A percentile compares a stretch with the other conserved stretches of the same genome.
Conservation (phyloP, 2,113 vertebrate species). For the Phaetusa simplex region DNA sequence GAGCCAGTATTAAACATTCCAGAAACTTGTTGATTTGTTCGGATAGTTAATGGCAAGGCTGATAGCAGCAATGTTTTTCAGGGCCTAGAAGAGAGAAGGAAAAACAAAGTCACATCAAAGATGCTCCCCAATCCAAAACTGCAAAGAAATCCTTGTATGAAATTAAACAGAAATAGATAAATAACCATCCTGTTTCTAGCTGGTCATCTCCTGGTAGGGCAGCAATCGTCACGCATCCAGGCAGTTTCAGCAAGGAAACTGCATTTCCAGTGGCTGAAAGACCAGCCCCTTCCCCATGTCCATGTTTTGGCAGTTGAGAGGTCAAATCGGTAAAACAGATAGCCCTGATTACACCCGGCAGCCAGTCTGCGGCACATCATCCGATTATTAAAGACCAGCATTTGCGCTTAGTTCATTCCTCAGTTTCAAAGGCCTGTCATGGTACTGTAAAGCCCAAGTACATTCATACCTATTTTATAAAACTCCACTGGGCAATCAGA, state of each 20-base stretch:
- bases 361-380: not conserved
- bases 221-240: not conserved
- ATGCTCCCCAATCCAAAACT: not conserved
- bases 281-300: not conserved
- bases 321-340: not conserved
- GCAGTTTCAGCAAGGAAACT: not conserved
- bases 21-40: slow-evolving; percentile 93
- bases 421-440: not conserved
- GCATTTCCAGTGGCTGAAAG: not conserved
- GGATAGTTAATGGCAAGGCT: slow-evolving; percentile 97
- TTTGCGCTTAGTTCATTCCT: not conserved
- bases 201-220: not conserved
- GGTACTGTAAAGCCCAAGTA: not conserved
- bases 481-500: not conserved
- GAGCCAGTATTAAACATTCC: slow-evolving; percentile 82
- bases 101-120: not conserved
- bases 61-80: slow-evolving; percentile 98
- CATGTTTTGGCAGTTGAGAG: not conserved
- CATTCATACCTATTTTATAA: not conserved
- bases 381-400: not conserved
- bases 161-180: not conserved
- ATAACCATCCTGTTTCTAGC: not conserved
- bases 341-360: not conserved
- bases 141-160: not conserved
- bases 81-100: slow-evolving; percentile 78